Conservation (phyloP, 2,797 vertebrate genomes). For the Threskiornis aethiopicus region DNA sequence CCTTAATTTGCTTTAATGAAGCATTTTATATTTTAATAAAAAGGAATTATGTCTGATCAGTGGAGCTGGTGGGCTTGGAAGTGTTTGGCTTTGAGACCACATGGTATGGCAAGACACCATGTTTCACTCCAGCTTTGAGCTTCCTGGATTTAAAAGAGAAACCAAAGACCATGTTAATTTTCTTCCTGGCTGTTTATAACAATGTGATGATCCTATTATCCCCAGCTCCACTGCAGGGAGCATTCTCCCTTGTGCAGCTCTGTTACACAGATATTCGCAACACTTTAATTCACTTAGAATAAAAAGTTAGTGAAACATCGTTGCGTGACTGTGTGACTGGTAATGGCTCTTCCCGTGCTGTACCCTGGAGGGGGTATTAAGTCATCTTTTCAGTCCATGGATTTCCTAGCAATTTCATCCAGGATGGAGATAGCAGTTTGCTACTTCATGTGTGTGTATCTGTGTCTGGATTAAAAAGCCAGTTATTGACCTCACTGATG, state of each 20-base stretch:
- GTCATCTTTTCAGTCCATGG: background rate
- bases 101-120: background rate
- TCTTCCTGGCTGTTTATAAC: constrained; percentile 14
- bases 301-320: background rate
- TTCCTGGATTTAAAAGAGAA: background rate
- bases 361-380: background rate
- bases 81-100: background rate
- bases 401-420: background rate
- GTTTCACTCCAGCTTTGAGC: background rate
- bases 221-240: background rate
- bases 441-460: background rate
- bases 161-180: background rate
- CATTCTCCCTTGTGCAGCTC: background rate
- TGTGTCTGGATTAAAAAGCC: background rate
- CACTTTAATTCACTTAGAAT: background rate
- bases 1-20: constrained; percentile 33
- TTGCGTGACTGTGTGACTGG: accelerated
- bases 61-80: background rate
- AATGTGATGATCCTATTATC: constrained; percentile 44
- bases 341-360: background rate
- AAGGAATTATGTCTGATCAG: constrained; percentile 10
- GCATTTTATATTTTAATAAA: constrained; percentile 40
- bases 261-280: background rate
- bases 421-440: background rate
- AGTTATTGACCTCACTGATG: background rate